These are phyloP conservation scores for Xenopus borealis DNA, from an alignment of 2,113 vertebrate genomes.

Conservation along the genomic window DNA sequence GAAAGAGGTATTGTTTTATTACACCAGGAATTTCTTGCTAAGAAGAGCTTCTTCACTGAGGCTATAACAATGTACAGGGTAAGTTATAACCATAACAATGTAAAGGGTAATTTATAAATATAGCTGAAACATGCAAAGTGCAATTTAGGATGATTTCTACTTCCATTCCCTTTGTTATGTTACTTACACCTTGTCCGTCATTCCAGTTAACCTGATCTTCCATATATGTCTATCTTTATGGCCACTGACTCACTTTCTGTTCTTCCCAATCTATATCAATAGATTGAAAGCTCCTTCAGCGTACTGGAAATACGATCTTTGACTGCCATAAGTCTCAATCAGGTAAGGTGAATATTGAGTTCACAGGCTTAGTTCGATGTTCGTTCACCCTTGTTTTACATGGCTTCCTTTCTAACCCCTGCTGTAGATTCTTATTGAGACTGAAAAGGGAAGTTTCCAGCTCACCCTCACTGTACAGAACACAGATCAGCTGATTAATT, in stretches of 20 bases:
- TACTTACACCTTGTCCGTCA: no score
- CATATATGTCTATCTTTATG: no score
- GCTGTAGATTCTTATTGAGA: constrained; percentile 81
- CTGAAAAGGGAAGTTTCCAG: constrained; percentile 79
- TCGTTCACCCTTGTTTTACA: not conserved
- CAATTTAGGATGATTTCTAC: no score
- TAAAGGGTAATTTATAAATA: no score
- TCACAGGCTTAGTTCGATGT: not conserved
- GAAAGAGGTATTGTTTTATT: no score
- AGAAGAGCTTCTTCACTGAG: no score
- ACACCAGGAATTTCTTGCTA: no score
- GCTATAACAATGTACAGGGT: no score
- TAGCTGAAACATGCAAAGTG: no score
- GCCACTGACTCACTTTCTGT: not conserved
- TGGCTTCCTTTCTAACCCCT: not conserved
- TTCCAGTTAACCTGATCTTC: no score
- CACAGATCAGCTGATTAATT: constrained; percentile 75
- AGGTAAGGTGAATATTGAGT: constrained; percentile 46
- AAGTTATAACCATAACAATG: no score
- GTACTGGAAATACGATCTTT: constrained; percentile 58
- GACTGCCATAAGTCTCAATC: constrained; percentile 54
- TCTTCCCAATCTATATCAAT: not conserved
- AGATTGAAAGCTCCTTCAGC: constrained; percentile 61
- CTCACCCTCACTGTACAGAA: constrained; percentile 75
- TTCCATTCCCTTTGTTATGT: no score